Percentiles rank a stretch among this genome's conserved stretches.
Evolutionary conservation across 2,888 invertebrate genomes (phyloP).

Genomic region (Apotomis capreana): DNA sequence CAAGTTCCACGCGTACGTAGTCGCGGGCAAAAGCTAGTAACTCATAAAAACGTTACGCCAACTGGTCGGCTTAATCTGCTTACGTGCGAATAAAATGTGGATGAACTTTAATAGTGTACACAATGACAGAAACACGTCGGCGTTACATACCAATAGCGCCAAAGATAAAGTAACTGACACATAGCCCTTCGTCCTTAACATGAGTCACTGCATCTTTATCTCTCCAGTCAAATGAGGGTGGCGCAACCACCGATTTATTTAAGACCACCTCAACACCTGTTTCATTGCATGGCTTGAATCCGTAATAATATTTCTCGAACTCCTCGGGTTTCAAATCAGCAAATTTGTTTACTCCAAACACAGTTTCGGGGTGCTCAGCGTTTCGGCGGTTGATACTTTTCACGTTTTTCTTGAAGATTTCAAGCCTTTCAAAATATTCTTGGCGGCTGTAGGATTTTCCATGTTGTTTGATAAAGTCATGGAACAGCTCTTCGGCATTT

Average conservation of each 20-base stretch:
- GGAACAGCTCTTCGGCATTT: no score
- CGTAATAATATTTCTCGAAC: not conserved
- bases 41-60: no score
- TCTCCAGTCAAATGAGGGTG: conserved; percentile 1
- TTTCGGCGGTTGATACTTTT: conserved; percentile 13
- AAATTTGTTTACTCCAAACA: conserved; percentile 8
- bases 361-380: conserved; percentile 1
- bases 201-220: conserved; percentile 10
- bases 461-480: no score
- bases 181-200: conserved; percentile 90
- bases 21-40: no score
- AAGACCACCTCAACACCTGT: not conserved
- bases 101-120: no score
- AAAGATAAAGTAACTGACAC: conserved; percentile 91
- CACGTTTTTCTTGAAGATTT: conserved; percentile 14
- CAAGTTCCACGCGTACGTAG: no score
- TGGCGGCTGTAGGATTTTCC: conserved; percentile 9
- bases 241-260: not conserved
- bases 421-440: conserved; percentile 27
- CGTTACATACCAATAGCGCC: conserved; percentile 40
- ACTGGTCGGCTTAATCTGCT: no score
- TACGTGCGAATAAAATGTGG: no score
- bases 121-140: not conserved
- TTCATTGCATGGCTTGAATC: not conserved
- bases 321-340: conserved; percentile 14